A percentile compares a stretch with the other conserved stretches of the same genome.
These are phyloP conservation scores for Phaetusa simplex DNA, from an alignment of 2,113 vertebrate species.

Conservation along the genomic window DNA sequence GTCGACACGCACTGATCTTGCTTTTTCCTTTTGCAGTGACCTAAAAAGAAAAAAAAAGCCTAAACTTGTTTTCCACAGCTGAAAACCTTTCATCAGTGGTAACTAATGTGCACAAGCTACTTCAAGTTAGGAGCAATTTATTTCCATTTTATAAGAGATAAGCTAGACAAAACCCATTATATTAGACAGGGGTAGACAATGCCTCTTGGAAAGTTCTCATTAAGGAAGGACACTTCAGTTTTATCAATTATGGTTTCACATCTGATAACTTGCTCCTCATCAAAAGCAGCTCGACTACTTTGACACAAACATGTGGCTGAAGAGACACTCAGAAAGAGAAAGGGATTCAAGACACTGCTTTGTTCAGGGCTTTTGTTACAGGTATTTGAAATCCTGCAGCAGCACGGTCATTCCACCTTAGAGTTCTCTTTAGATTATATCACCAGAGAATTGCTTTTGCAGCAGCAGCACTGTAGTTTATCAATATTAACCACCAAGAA, in stretches of 20 bases:
- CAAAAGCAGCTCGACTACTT: neutral
- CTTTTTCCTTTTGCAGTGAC: neutral
- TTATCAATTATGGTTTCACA: neutral
- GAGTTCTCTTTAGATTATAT: neutral
- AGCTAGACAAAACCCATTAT: neutral
- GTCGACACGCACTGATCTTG: neutral
- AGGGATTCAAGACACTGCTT: neutral
- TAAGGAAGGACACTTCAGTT: neutral
- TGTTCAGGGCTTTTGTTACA: neutral
- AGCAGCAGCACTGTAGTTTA: neutral
- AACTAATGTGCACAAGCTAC: neutral
- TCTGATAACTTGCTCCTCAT: neutral
- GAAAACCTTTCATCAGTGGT: neutral
- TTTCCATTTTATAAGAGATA: neutral
- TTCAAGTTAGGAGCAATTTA: neutral
- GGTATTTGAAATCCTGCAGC: slow-evolving; percentile 4
- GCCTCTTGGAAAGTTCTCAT: neutral
- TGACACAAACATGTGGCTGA: neutral
- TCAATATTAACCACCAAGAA: neutral
- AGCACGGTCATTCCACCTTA: neutral
- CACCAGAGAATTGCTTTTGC: neutral
- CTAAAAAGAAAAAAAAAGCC: neutral
- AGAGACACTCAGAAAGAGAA: neutral
- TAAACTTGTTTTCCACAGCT: neutral
- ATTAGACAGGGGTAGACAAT: neutral